These are phyloP conservation scores for Acanthopagrus latus DNA, from an alignment of 2,797 vertebrate genomes.

Conservation along the genomic window DNA sequence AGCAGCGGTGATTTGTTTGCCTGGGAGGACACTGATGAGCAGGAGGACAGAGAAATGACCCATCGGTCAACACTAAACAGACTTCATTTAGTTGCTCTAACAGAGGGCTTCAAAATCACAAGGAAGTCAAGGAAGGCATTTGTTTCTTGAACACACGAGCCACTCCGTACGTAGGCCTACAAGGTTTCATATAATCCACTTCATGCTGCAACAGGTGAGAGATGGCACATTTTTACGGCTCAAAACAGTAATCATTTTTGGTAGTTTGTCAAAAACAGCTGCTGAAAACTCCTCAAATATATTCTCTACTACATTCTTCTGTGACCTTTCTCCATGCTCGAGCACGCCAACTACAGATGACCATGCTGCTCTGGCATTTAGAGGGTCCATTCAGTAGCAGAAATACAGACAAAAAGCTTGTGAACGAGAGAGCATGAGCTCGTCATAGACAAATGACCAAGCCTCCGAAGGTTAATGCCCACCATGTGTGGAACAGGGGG, in stretches of 20 bases:
- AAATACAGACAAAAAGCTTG: slow-evolving; percentile 69
- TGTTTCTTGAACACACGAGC: slow-evolving; percentile 34
- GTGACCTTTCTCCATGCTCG: slow-evolving; percentile 55
- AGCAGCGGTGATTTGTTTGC: slow-evolving; percentile 79
- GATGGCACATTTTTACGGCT: slow-evolving; percentile 6
- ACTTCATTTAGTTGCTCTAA: slow-evolving; percentile 65
- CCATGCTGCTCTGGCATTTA: slow-evolving; percentile 72
- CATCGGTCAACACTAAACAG: slow-evolving; percentile 77
- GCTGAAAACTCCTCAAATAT: slow-evolving; percentile 13
- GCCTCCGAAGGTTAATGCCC: slow-evolving; percentile 83
- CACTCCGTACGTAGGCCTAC: background rate
- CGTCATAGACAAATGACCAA: slow-evolving; percentile 83
- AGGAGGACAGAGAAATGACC: slow-evolving; percentile 71
- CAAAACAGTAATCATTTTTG: slow-evolving; percentile 12
- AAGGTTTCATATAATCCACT: slow-evolving; percentile 27
- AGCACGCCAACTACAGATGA: slow-evolving; percentile 34
- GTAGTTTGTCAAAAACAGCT: slow-evolving; percentile 19
- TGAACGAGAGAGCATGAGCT: slow-evolving; percentile 64
- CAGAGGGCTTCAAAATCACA: slow-evolving; percentile 51
- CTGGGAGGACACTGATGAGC: slow-evolving; percentile 74
- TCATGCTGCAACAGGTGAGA: slow-evolving; percentile 38
- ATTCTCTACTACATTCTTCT: slow-evolving; percentile 22
- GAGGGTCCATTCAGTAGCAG: slow-evolving; percentile 53
- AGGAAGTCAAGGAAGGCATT: slow-evolving; percentile 44
- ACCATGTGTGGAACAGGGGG: slow-evolving; percentile 80